phyloP scores from a whole-genome alignment of 2,797 vertebrate species.

The Diglossa cyanea region DNA sequence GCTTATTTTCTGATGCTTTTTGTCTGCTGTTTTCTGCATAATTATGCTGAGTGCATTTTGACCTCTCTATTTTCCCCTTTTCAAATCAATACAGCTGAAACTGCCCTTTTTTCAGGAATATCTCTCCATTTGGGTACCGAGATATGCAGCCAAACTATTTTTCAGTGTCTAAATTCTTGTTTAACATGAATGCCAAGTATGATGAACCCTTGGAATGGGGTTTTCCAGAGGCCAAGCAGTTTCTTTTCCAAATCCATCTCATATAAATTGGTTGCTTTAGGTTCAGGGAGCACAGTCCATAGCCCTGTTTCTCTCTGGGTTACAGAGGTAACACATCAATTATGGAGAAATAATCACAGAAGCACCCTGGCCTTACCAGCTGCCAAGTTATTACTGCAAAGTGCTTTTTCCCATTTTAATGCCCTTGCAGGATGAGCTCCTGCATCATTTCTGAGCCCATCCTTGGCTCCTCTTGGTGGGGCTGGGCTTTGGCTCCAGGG shows the following conservation, averaged over 20 bases:
- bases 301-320: background rate
- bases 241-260: background rate
- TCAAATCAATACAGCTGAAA: background rate
- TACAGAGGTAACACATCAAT: background rate
- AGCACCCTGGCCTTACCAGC: background rate
- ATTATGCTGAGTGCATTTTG: background rate
- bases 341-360: background rate
- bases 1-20: background rate
- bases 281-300: background rate
- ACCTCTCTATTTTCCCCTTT: background rate
- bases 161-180: background rate
- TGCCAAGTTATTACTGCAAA: background rate
- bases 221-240: background rate
- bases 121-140: background rate
- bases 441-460: background rate
- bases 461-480: background rate
- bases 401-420: background rate
- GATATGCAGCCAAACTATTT: background rate
- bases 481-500: background rate
- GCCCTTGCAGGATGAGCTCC: background rate
- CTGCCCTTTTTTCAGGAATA: background rate
- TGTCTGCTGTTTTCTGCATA: background rate
- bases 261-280: background rate
- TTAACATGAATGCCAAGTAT: background rate
- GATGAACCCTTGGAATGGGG: background rate